A percentile compares a stretch with the other conserved stretches of the same genome.
Conservation (phyloP, 2,888 invertebrate genomes). For the Lissocephala sabroskyi region DNA sequence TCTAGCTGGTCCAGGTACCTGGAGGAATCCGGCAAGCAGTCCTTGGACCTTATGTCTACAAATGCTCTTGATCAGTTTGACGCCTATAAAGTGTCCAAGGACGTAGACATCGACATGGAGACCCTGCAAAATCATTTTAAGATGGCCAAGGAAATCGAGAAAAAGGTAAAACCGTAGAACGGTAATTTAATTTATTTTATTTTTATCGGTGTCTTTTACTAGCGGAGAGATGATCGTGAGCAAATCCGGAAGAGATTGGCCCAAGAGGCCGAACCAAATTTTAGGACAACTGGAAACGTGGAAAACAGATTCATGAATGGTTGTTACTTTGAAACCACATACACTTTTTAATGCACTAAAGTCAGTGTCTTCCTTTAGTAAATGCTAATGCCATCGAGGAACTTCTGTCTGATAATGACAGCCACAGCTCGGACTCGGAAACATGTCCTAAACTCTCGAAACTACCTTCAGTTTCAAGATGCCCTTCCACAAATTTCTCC, state of each 20-base stretch:
- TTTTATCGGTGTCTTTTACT: not conserved
- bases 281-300: not conserved
- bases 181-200: not conserved
- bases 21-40: conserved; percentile 26
- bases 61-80: conserved; percentile 28
- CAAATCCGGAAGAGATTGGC: conserved; percentile 4
- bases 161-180: no score
- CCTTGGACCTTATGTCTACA: conserved; percentile 31
- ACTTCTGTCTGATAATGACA: not conserved
- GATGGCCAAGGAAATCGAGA: conserved; percentile 3
- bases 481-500: not conserved
- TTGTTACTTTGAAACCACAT: not conserved
- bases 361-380: not conserved
- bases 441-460: conserved; percentile 1
- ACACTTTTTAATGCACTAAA: no score
- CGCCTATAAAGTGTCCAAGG: conserved; percentile 2
- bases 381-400: not conserved
- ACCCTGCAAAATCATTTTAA: conserved; percentile 1
- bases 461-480: not conserved
- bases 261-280: not conserved
- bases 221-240: conserved; percentile 2
- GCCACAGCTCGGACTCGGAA: conserved; percentile 2
- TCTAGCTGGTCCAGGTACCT: conserved; percentile 49
- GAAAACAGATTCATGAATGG: conserved; percentile 1
- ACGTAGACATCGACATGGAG: not conserved